Evolutionary conservation across 2,888 invertebrate species (phyloP).

Genomic region (Biston betularia): DNA sequence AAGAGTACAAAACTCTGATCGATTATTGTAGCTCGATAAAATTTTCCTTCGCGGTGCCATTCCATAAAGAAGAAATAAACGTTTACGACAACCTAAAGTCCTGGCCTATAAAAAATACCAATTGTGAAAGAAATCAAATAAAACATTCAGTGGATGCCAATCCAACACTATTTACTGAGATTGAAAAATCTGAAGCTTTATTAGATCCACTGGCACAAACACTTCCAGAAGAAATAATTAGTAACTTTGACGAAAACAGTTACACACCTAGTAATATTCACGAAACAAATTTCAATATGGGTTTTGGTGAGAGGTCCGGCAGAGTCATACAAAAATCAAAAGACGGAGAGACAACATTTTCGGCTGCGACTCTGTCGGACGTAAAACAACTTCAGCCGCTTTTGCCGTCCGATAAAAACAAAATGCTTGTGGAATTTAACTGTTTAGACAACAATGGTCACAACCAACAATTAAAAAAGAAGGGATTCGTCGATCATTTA

Average conservation of each 20-base stretch:
- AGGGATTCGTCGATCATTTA: conserved; percentile 59
- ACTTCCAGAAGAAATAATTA: conserved; percentile 69
- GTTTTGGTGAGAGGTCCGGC: conserved; percentile 87
- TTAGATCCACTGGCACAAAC: conserved; percentile 62
- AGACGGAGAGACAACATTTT: conserved; percentile 73
- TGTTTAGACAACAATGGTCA: conserved; percentile 29
- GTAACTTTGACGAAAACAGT: conserved; percentile 55
- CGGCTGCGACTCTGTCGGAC: conserved; percentile 87
- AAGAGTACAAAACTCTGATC: conserved; percentile 66
- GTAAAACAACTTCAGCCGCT: conserved; percentile 84
- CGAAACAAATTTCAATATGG: conserved; percentile 81
- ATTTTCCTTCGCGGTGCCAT: conserved; percentile 73
- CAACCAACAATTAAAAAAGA: conserved; percentile 55
- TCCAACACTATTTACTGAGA: conserved; percentile 57
- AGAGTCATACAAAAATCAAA: conserved; percentile 83
- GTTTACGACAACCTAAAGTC: conserved; percentile 56
- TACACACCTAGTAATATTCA: conserved; percentile 53
- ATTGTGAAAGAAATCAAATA: conserved; percentile 21
- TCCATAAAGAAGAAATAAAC: conserved; percentile 71
- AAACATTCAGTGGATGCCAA: conserved; percentile 45
- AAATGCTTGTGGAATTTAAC: conserved; percentile 11
- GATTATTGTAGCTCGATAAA: conserved; percentile 72
- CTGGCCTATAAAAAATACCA: conserved; percentile 66
- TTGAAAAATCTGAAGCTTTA: conserved; percentile 28
- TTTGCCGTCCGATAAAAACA: conserved; percentile 67